Conservation (phyloP, 2,113 vertebrate genomes). For the Actenoides lindsayi region DNA sequence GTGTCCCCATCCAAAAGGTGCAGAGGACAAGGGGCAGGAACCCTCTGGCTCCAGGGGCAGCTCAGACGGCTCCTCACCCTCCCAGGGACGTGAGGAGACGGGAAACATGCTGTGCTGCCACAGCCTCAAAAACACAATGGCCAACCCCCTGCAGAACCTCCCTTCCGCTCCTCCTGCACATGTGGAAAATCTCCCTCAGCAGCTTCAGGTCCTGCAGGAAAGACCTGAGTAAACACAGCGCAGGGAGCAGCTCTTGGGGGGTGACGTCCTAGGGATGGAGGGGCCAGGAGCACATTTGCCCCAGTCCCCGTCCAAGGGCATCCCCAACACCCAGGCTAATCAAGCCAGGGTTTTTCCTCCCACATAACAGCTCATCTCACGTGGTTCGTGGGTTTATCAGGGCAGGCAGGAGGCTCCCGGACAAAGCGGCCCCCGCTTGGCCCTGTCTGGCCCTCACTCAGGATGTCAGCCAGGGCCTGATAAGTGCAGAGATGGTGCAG, state of each 20-base stretch:
- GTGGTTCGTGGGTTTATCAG: fast-evolving
- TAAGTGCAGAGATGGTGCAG: fast-evolving
- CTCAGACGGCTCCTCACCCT: fast-evolving
- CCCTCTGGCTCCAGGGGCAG: neutral
- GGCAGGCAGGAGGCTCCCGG: neutral
- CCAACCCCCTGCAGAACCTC: neutral
- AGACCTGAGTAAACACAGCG: neutral
- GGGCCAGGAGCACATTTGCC: fast-evolving
- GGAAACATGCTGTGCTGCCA: neutral
- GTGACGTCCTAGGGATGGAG: too few species aligned
- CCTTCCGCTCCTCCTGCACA: neutral
- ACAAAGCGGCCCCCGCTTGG: neutral
- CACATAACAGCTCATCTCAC: fast-evolving
- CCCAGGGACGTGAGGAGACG: fast-evolving
- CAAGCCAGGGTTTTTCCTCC: neutral
- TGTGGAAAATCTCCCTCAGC: neutral
- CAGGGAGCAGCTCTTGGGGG: neutral
- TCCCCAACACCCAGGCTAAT: fast-evolving
- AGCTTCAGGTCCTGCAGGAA: neutral
- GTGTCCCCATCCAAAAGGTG: neutral
- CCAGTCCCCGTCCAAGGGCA: fast-evolving
- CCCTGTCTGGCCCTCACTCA: fast-evolving
- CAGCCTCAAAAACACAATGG: too few species aligned
- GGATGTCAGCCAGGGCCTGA: fast-evolving
- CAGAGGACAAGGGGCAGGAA: neutral